Conservation (phyloP, 2,888 invertebrate species). For the Caenorhabditis macrosperma region DNA sequence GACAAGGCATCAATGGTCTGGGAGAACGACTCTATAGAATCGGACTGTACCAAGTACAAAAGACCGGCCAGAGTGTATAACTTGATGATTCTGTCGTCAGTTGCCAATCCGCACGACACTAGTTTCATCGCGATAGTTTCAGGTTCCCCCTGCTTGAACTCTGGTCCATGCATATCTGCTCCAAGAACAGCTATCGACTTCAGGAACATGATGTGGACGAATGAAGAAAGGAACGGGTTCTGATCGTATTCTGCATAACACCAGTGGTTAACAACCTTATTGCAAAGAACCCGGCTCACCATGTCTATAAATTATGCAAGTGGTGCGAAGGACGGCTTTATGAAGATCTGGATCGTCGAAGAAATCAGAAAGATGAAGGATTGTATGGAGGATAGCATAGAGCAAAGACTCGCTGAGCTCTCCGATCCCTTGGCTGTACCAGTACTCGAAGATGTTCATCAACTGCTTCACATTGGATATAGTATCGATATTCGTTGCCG, state of each 20-base stretch:
- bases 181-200: slow-evolving; percentile 73
- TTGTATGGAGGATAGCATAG: slow-evolving; percentile 68
- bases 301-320: slow-evolving; percentile 57
- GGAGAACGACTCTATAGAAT: slow-evolving; percentile 61
- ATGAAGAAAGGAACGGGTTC: slow-evolving; percentile 34
- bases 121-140: slow-evolving; percentile 23
- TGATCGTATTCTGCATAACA: slow-evolving; percentile 26
- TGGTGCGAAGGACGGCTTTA: slow-evolving; percentile 64
- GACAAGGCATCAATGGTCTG: slow-evolving; percentile 47
- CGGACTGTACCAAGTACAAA: slow-evolving; percentile 74
- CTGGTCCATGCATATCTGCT: slow-evolving; percentile 43
- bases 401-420: slow-evolving; percentile 68
- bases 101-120: slow-evolving; percentile 37
- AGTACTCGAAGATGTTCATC: slow-evolving; percentile 77
- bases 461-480: slow-evolving; percentile 76
- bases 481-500: slow-evolving; percentile 74
- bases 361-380: slow-evolving; percentile 74
- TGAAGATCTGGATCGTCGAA: slow-evolving; percentile 75
- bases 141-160: slow-evolving; percentile 52
- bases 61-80: slow-evolving; percentile 69
- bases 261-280: no score
- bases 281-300: slow-evolving; percentile 5
- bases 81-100: neutral
- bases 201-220: slow-evolving; percentile 65
- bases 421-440: slow-evolving; percentile 74